These are phyloP conservation scores for Botia kubotai DNA, from an alignment of 2,797 vertebrate genomes.

Conservation along the genomic window DNA sequence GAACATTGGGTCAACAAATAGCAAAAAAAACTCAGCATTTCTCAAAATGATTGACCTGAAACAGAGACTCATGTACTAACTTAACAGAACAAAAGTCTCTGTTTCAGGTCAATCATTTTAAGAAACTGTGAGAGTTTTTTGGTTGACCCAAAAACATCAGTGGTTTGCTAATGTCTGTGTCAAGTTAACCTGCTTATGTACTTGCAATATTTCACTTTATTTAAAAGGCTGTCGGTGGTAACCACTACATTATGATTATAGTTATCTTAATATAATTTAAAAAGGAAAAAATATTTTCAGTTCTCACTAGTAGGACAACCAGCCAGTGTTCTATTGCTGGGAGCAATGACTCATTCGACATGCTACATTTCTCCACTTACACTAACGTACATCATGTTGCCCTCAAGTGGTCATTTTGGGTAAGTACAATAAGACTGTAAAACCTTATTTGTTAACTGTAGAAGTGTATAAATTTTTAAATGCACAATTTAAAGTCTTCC, in stretches of 20 bases:
- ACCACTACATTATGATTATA: background rate
- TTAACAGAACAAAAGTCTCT: background rate
- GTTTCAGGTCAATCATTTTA: background rate
- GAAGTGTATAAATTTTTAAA: too few relatives aligned
- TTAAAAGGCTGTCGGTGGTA: background rate
- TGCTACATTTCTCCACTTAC: background rate
- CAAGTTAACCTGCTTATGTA: background rate
- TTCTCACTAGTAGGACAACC: background rate
- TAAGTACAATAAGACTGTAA: background rate
- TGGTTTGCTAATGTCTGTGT: background rate
- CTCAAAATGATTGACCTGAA: background rate
- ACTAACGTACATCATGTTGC: constrained; percentile 15
- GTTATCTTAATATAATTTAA: constrained; percentile 13
- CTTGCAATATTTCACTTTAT: background rate
- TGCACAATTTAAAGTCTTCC: too few relatives aligned
- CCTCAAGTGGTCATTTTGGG: constrained; percentile 15
- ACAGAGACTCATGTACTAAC: background rate
- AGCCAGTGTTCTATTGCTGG: background rate
- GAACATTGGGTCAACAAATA: too few relatives aligned
- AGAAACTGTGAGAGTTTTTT: background rate
- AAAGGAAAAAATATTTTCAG: constrained; percentile 10
- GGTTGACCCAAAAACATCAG: background rate
- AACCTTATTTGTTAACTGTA: too few relatives aligned
- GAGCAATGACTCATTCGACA: background rate
- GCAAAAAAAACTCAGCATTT: too few relatives aligned